Evolutionary conservation across 2,113 vertebrate species (phyloP).

Genomic region (Fregetta grallaria): DNA sequence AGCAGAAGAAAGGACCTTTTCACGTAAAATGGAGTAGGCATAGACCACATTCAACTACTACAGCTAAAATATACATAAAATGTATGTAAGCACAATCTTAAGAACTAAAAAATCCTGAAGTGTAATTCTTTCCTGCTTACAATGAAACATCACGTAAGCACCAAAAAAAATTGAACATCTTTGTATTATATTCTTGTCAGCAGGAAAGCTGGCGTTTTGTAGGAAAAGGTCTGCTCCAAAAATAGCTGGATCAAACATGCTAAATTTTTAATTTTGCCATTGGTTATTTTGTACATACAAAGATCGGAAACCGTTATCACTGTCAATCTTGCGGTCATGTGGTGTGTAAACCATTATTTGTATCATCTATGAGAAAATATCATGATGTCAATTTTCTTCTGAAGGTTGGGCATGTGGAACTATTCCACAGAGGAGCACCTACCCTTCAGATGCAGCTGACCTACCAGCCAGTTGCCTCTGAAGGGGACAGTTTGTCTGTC

Average conservation of each 20-base stretch:
- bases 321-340: fast-evolving
- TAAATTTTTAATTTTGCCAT: background rate
- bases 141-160: background rate
- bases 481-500: background rate
- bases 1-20: background rate
- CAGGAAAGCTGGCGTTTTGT: background rate
- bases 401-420: background rate
- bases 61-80: background rate
- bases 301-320: fast-evolving
- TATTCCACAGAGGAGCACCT: background rate
- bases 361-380: background rate
- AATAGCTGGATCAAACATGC: background rate
- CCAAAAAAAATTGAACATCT: background rate
- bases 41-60: background rate
- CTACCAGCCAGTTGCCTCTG: background rate
- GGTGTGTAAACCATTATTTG: background rate
- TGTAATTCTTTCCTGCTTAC: background rate
- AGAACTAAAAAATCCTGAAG: background rate
- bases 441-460: background rate
- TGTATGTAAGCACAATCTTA: background rate
- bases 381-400: background rate
- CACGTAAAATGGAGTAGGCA: background rate
- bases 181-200: background rate
- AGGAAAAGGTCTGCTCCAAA: background rate
- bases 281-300: background rate